A percentile compares a stretch with the other conserved stretches of the same genome.
Conservation (phyloP, 2,113 vertebrate species). For the Jaculus jaculus region DNA sequence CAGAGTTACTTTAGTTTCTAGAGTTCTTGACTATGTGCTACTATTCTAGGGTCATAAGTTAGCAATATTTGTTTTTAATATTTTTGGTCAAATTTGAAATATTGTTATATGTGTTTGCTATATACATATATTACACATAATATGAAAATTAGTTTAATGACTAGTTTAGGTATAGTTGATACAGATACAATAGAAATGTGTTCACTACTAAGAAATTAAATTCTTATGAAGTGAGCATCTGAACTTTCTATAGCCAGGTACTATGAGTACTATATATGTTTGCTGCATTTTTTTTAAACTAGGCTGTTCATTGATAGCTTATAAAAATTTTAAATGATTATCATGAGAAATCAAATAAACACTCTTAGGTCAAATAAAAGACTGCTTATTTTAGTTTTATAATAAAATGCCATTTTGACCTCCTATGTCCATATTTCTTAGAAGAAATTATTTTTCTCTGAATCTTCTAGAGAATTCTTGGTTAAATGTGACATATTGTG, state of each 20-base stretch:
- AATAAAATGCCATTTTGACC: slow-evolving; percentile 45
- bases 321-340: slow-evolving; percentile 46
- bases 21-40: neutral
- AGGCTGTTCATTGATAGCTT: slow-evolving; percentile 1
- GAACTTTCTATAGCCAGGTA: slow-evolving; percentile 26
- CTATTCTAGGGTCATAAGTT: neutral
- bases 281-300: slow-evolving; percentile 37
- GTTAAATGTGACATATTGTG: neutral
- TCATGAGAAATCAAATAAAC: slow-evolving; percentile 35
- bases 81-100: slow-evolving; percentile 26
- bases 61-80: slow-evolving; percentile 25
- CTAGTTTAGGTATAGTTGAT: slow-evolving; percentile 20
- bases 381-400: neutral
- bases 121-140: neutral
- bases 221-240: slow-evolving; percentile 25
- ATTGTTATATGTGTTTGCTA: neutral
- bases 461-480: slow-evolving; percentile 2
- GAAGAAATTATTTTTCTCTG: slow-evolving; percentile 45
- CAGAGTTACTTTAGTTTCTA: neutral
- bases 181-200: slow-evolving; percentile 9
- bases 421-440: slow-evolving; percentile 39
- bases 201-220: slow-evolving; percentile 45
- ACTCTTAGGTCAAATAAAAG: slow-evolving; percentile 38
- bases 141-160: neutral
- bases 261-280: slow-evolving; percentile 35